phyloP scores from a whole-genome alignment of 2,797 vertebrate species.

The Phalanger gymnotis region DNA sequence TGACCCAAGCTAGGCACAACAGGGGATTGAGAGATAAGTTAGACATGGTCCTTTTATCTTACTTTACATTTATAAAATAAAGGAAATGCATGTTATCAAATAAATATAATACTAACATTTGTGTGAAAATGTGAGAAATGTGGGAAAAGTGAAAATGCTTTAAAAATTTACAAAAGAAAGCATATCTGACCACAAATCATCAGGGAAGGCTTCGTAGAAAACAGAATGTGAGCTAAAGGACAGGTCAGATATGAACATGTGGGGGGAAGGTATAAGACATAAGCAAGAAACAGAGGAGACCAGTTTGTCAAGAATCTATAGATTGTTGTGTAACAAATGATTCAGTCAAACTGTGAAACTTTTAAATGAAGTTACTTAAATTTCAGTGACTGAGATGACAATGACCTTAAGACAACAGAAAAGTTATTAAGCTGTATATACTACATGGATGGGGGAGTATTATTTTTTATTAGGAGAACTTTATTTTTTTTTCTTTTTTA shows the following conservation, averaged over 20 bases:
- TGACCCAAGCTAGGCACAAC: background rate
- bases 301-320: background rate
- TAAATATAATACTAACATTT: background rate
- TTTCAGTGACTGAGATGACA: background rate
- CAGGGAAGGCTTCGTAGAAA: background rate
- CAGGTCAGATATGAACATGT: background rate
- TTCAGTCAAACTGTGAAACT: slow-evolving; percentile 22
- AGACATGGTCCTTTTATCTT: background rate
- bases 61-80: background rate
- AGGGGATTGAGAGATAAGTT: background rate
- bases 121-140: no score
- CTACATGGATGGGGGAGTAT: background rate
- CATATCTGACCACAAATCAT: background rate
- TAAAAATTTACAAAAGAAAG: background rate
- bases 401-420: background rate
- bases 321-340: slow-evolving; percentile 22
- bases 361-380: slow-evolving; percentile 48
- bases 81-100: background rate
- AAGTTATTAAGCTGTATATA: background rate
- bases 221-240: background rate
- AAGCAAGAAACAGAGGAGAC: no score
- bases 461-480: background rate
- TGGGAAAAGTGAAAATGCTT: no score
- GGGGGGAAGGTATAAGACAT: background rate
- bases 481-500: no score